phyloP scores from a whole-genome alignment of 2,113 vertebrate species.

The Halcyon senegalensis region DNA sequence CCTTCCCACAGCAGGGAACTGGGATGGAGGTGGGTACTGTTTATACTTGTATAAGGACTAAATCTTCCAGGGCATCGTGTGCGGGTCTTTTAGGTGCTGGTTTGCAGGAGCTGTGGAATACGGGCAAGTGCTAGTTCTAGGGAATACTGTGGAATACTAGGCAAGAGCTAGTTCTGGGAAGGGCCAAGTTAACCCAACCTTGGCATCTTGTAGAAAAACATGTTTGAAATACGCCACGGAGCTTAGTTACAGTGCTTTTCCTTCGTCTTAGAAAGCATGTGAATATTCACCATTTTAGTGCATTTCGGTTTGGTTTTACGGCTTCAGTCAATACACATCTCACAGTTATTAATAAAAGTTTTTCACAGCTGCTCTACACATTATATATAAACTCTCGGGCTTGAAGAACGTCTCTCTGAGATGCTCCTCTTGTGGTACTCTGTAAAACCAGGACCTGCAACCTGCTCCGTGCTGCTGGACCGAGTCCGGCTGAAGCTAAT shows the following conservation, averaged over 20 bases:
- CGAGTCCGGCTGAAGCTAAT: not conserved
- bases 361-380: not conserved
- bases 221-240: rapidly evolving
- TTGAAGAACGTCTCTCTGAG: not conserved
- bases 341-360: not conserved
- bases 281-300: not conserved
- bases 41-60: not conserved
- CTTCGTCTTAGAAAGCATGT: not conserved
- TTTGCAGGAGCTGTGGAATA: not conserved
- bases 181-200: not conserved
- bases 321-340: not conserved
- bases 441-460: not conserved
- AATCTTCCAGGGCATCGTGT: not conserved
- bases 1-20: not conserved
- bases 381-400: not conserved
- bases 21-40: not conserved
- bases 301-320: not conserved
- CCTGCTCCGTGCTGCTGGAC: not conserved
- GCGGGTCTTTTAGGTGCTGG: not conserved
- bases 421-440: not conserved
- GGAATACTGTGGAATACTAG: too few relatives aligned
- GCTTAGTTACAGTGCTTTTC: not conserved
- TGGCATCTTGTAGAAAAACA: not conserved
- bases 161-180: not conserved
- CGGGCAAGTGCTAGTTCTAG: not conserved